Percentiles rank a stretch among this genome's conserved stretches.
Conservation (phyloP, 2,888 invertebrate genomes). For the Synanthedon myopaeformis region DNA sequence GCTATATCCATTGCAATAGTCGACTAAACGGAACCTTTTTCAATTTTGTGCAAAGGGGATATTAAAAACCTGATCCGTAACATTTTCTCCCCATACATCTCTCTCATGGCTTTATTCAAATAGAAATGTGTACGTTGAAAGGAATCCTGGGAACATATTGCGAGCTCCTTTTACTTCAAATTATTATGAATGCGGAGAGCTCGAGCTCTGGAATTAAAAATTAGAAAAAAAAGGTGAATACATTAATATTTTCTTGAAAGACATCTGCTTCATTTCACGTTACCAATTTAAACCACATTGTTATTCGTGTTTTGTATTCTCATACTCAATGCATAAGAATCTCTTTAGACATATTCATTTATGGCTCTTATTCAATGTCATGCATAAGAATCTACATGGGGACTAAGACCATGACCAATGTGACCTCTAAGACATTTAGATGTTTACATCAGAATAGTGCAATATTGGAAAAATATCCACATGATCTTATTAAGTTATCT, state of each 20-base stretch:
- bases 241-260: neutral
- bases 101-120: constrained; percentile 3
- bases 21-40: constrained; percentile 2
- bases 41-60: constrained; percentile 3
- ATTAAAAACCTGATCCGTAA: constrained; percentile 5
- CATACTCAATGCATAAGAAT: too few species aligned
- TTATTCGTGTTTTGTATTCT: too few species aligned
- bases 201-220: neutral
- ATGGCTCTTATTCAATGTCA: too few species aligned
- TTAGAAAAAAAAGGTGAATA: neutral
- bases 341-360: too few species aligned
- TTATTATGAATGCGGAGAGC: neutral
- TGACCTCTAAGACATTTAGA: too few species aligned
- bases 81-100: constrained; percentile 2
- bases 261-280: too few species aligned
- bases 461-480: too few species aligned
- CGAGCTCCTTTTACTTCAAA: neutral
- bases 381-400: too few species aligned
- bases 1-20: neutral
- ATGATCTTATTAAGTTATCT: too few species aligned
- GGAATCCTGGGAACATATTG: neutral
- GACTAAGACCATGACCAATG: too few species aligned
- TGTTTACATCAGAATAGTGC: too few species aligned
- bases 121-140: constrained; percentile 1
- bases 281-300: too few species aligned